Evolutionary conservation across 1,140 invertebrate genomes (phyloP).

Genomic region (Laupala kohalensis): DNA sequence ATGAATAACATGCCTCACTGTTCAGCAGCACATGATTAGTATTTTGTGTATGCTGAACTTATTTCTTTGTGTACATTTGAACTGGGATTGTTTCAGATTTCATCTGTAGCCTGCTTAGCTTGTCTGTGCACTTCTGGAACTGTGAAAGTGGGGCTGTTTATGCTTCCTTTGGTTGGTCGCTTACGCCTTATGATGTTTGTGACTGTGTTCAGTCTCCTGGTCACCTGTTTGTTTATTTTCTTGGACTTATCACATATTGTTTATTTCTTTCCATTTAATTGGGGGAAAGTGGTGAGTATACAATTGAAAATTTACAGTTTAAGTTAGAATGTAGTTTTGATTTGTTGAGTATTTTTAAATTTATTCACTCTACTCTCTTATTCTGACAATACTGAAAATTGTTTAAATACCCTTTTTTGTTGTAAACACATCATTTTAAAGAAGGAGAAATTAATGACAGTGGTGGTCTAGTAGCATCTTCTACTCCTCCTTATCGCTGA

Average conservation of each 20-base stretch:
- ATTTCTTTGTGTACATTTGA: no score
- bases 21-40: no score
- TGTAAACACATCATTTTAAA: not conserved
- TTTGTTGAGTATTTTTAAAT: not conserved
- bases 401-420: not conserved
- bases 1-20: no score
- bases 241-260: slow-evolving; percentile 71
- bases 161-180: slow-evolving; percentile 47
- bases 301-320: not conserved
- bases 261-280: slow-evolving; percentile 69
- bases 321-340: no score
- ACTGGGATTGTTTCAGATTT: slow-evolving; percentile 37
- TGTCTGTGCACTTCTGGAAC: slow-evolving; percentile 63
- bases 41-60: slow-evolving; percentile 5
- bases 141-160: slow-evolving; percentile 59
- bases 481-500: no score
- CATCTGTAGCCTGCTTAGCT: slow-evolving; percentile 55
- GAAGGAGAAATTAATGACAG: no score
- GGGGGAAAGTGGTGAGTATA: slow-evolving; percentile 58
- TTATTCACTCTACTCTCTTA: no score
- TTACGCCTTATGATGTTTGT: slow-evolving; percentile 63
- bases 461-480: no score
- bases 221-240: slow-evolving; percentile 65
- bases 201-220: slow-evolving; percentile 64
- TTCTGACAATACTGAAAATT: not conserved